Evolutionary conservation across 2,797 vertebrate genomes (phyloP), one percentile per base, ranked within the genome.

Genomic region (Pachyuromys duprasi): DNA sequence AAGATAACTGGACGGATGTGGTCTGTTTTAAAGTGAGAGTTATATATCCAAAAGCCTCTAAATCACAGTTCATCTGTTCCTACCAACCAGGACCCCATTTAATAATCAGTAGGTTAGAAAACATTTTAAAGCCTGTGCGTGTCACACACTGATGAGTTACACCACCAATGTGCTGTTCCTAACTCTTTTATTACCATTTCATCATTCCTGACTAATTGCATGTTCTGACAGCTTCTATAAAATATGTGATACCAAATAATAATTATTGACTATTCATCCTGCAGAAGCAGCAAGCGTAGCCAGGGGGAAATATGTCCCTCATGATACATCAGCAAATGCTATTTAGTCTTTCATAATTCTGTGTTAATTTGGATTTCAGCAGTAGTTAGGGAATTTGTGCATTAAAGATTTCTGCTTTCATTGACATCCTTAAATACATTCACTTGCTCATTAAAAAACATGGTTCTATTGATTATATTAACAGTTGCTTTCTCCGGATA

Each of bases 201-300:
- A 95, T 97, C 28, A 95, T 98, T 95, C 94, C 28, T 63, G 92
- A 97, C 90, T 97, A 98, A 97, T 70, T 96, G 42, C 31, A 86
- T 20, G 42, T 91, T 94, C 93, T 98, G 92, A 97, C n/a, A 97
- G 97, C 96, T 87, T 95, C 55, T 53, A 88, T 93, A 90, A 97
- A 97, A 98, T 95, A 0, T 96, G 31, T 90, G 65, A 96, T 96
- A 97, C 80, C 49, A 83, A 95, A 72, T 97, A 98, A 94, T 95
- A 96, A 97, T 95, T 98, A 95, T 20, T 97, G 94, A 97, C 81
- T 96, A 95, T 97, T 98, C 57, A 93, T 81, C 72, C 39, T 94
- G 76, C 31, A 97, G 55, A 76, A 17, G 89, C 95, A 97, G 86
- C 84, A 97, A 95, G 63, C 80, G 39, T 1, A 96, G 65, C 57